Evolutionary conservation across 2,797 vertebrate genomes (phyloP), one percentile per base, ranked within the genome.

Genomic region (Coregonus sp.): DNA sequence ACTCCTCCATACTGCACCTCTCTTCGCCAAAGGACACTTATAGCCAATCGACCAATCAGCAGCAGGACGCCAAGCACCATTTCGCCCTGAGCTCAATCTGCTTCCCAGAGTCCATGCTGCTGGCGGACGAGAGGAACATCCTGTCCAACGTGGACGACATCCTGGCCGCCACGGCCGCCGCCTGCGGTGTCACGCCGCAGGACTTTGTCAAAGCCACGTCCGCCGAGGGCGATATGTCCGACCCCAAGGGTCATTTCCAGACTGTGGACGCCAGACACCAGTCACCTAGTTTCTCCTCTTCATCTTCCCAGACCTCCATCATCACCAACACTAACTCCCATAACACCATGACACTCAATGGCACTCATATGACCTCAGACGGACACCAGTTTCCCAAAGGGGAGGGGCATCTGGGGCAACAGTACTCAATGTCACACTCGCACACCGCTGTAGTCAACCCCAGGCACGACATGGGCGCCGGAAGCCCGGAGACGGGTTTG

Each of bases 111-210:
- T 97, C 97, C 1, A 97, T 99, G 91, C 93, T 99, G 31, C 95
- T 99, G 68, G 93, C 91, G 5, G 98, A 99, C 85, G 98, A 99
- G 72, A 95, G 97, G 87, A 97, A 96, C 89, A 98, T 99, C 90
- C 92, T 99, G 80, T 99, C 98, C 86, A 98, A 98, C 0, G 97
- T 99, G 35, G 97, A 99, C 80, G 98, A 99, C 88, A 99, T 99
- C 75, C 93, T 99, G 77, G 97, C 98, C 86, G 98, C 97, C 76
- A 99, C 97, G 0, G 98, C 97, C 78, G 98, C 96, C 59, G 97
- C 97, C 72, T 99, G 98, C 89, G 97, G 97, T 1, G 97, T 99
- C 80, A 94, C 96, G 37, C 94, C 97, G 9, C 96, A 98, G 87
- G 97, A 99, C 88, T 99, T 99, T 93, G 95, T 95, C 88, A 99